Evolutionary conservation across 2,888 invertebrate species (phyloP), one percentile per base, ranked within the genome.

Genomic region (Beris chalybata): DNA sequence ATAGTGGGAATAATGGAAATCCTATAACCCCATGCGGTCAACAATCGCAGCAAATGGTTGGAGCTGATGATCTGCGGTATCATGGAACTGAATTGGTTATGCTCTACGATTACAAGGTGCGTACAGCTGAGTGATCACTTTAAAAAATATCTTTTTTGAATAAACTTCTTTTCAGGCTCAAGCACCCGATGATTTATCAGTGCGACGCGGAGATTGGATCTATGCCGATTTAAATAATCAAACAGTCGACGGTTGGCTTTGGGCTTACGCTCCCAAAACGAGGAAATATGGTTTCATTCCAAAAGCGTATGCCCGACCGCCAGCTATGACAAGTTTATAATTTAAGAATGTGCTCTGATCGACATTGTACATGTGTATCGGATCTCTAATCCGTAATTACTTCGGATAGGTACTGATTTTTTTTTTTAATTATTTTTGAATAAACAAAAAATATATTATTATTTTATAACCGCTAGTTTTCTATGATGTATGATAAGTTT

Each of bases 221-320:
- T 96, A 95, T 81, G 95, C 95, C 0, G 95, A 96, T 83, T 85
- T 95, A 58, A 90, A 89, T 74, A 93, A 94, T 83, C 95, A 95
- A 82, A 95, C 94, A 0, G 94, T 93, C 45, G 95, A 94, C 79
- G 96, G 96, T 45, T 95, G 92, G 94, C 83, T 95, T 71, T 96
- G 93, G 95, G 92, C 94, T 0, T 96, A 96, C 83, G 94, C 95
- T 9, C 95, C 95, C 7, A 93, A 93, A 80, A 91, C 92, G 3
- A 84, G 93, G 32, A 92, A 94, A 79, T 95, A 95, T 76, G 97
- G 97, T 44, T 96, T 96, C 81, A 95, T 97, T 71, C 96, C 96
- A 66, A 95, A 95, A 77, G 94, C 95, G 0, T 95, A 95, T 76
- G 95, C 95, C 7, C 84, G 95, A 15, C 93, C 94, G 5, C 95